These are phyloP conservation scores for Eumerus sabulonum DNA, from an alignment of 2,888 invertebrate genomes.

Conservation along the genomic window DNA sequence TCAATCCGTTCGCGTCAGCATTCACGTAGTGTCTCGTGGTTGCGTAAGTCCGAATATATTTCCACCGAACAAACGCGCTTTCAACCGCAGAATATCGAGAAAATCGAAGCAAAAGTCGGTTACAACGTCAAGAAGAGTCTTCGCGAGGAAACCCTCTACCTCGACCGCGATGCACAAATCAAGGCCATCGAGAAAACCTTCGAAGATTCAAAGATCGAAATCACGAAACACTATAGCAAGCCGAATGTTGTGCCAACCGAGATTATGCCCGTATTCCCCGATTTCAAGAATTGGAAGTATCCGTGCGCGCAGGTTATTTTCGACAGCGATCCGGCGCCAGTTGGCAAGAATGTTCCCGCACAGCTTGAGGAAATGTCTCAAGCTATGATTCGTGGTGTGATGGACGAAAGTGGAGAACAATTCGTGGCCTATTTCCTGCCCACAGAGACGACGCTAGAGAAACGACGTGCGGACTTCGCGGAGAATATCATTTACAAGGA, in stretches of 20 bases:
- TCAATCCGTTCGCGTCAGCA: constrained; percentile 96
- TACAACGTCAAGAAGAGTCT: constrained; percentile 97
- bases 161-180: constrained; percentile 98
- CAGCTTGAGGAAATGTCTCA: constrained; percentile 99
- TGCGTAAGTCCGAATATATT: constrained; percentile 98
- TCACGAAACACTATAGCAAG: constrained; percentile 97
- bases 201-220: constrained; percentile 90
- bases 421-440: constrained; percentile 99
- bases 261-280: constrained; percentile 93
- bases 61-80: constrained; percentile 99
- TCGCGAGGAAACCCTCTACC: constrained; percentile 94
- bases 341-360: constrained; percentile 90
- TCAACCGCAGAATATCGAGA: constrained; percentile 96
- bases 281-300: constrained; percentile 98
- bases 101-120: constrained; percentile 99
- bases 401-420: constrained; percentile 99
- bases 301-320: constrained; percentile 99
- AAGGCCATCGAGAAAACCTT: constrained; percentile 98
- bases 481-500: constrained; percentile 90
- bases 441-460: constrained; percentile 93
- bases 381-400: constrained; percentile 99
- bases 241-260: constrained; percentile 96
- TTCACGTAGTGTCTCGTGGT: constrained; percentile 98
- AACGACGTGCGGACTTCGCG: constrained; percentile 90
- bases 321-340: constrained; percentile 97